phyloP scores from a whole-genome alignment of 2,888 invertebrate genomes.

The Charanyca ferruginea region DNA sequence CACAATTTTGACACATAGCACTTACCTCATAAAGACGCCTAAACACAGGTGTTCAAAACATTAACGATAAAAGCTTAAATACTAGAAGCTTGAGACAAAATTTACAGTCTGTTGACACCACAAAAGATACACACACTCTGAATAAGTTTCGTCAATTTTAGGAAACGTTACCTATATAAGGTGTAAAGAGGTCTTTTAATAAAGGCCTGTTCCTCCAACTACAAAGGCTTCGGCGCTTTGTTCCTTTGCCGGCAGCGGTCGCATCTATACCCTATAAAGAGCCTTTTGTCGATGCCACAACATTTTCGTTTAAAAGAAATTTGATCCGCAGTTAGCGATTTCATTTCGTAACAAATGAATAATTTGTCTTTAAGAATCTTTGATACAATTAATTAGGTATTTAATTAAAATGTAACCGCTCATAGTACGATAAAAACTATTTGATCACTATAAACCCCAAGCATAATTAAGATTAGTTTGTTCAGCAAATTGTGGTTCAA shows the following conservation, averaged over 20 bases:
- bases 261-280: slow-evolving; percentile 68
- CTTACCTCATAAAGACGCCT: slow-evolving; percentile 25
- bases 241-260: slow-evolving; percentile 68
- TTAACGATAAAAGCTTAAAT: slow-evolving; percentile 57
- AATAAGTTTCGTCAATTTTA: slow-evolving; percentile 71
- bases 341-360: slow-evolving; percentile 37
- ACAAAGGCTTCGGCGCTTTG: slow-evolving; percentile 77
- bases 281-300: slow-evolving; percentile 70
- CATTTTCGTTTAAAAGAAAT: slow-evolving; percentile 67
- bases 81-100: slow-evolving; percentile 25
- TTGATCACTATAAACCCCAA: not conserved
- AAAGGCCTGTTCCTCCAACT: slow-evolving; percentile 76
- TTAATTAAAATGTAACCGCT: not conserved
- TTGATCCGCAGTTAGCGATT: slow-evolving; percentile 51
- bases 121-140: slow-evolving; percentile 57
- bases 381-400: not conserved
- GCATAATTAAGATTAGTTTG: not conserved
- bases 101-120: slow-evolving; percentile 33
- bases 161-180: slow-evolving; percentile 70
- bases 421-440: not conserved
- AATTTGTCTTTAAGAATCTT: slow-evolving; percentile 21
- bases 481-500: not conserved
- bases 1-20: not conserved
- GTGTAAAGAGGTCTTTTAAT: slow-evolving; percentile 79
- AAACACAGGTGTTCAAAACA: slow-evolving; percentile 52